Percentiles rank a stretch among this genome's conserved stretches.
These are phyloP conservation scores for Tenthredo livida DNA, from an alignment of 2,888 invertebrate species.

Conservation along the genomic window DNA sequence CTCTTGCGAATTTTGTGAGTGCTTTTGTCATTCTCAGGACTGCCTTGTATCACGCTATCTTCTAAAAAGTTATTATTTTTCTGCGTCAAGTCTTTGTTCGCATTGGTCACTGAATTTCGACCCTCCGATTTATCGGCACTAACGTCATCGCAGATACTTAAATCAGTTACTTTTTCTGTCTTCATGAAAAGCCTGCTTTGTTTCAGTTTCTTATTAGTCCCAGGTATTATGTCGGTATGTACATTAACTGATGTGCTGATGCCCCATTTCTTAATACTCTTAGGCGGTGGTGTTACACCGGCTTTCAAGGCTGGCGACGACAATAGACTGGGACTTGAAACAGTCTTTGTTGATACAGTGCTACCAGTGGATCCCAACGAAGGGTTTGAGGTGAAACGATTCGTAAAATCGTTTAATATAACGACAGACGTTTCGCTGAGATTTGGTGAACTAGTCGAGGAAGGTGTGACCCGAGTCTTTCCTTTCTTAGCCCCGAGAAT, in stretches of 20 bases:
- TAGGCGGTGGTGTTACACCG: not conserved
- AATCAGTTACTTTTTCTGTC: slow-evolving; percentile 30
- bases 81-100: not conserved
- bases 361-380: not conserved
- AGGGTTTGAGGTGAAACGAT: not conserved
- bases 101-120: not conserved
- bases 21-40: not conserved
- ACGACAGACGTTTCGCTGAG: slow-evolving; percentile 19
- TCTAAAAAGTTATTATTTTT: not conserved
- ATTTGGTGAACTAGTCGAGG: not conserved
- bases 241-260: slow-evolving; percentile 32
- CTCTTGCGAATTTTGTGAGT: not conserved
- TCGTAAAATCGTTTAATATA: slow-evolving; percentile 1
- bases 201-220: slow-evolving; percentile 32
- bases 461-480: not conserved
- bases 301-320: not conserved
- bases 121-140: not conserved
- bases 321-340: not conserved
- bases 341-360: not conserved
- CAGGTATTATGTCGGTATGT: slow-evolving; percentile 2
- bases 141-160: slow-evolving; percentile 24
- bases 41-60: slow-evolving; percentile 36
- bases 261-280: slow-evolving; percentile 6
- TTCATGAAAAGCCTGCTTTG: slow-evolving; percentile 19
- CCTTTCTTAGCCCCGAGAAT: slow-evolving; percentile 31